A percentile compares a stretch with the other conserved stretches of the same genome.
These are phyloP conservation scores for Sepioteuthis lessoniana DNA, from an alignment of 2,888 invertebrate species.

Conservation along the genomic window DNA sequence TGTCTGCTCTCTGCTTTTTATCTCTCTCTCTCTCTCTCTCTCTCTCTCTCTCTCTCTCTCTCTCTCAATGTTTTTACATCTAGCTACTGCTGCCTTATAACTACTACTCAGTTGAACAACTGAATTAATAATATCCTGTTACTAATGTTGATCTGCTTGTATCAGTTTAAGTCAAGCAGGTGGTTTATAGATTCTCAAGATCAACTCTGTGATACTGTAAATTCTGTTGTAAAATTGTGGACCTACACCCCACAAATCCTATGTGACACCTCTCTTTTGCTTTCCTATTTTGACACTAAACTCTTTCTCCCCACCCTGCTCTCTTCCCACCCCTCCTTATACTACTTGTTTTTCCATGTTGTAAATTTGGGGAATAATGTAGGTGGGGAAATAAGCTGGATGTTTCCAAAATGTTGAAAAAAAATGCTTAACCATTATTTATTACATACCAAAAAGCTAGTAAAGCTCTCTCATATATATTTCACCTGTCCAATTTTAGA, in stretches of 20 bases:
- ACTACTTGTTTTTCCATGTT: not conserved
- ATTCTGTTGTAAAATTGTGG: conserved; percentile 33
- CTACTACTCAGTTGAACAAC: not conserved
- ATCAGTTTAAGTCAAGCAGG: not conserved
- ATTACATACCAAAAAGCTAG: not conserved
- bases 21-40: not conserved
- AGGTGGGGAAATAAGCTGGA: not conserved
- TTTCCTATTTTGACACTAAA: not conserved
- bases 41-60: too few species aligned
- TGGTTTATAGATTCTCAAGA: not conserved
- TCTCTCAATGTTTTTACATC: not conserved
- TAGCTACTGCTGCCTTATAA: conserved; percentile 33
- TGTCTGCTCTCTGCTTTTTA: not conserved
- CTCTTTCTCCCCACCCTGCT: not conserved
- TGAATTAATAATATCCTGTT: not conserved
- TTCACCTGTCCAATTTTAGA: not conserved
- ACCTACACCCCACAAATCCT: not conserved
- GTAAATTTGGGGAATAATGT: not conserved
- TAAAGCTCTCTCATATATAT: not conserved
- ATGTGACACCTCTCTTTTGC: not conserved
- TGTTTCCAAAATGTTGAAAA: not conserved
- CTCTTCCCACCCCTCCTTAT: too few species aligned
- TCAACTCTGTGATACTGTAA: not conserved
- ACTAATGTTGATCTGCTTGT: not conserved
- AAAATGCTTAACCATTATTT: not conserved